Conservation (phyloP, 2,888 invertebrate species). For the Chydorus sphaericus region DNA sequence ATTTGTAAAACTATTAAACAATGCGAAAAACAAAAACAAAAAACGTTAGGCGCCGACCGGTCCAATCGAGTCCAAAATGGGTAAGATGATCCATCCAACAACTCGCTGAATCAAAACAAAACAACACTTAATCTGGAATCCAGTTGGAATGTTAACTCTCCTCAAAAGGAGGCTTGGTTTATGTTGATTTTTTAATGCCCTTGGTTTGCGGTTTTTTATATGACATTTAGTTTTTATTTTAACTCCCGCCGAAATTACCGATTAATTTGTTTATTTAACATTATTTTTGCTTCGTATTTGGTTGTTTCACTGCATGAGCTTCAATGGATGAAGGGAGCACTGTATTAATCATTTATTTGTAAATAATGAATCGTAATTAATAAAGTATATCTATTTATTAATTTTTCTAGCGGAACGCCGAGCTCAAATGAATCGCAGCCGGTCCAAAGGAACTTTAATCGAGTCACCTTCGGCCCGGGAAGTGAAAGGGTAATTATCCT, state of each 20-base stretch:
- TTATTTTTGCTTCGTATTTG: constrained; percentile 1
- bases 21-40: no score
- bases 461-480: constrained; percentile 16
- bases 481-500: constrained; percentile 9
- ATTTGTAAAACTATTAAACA: no score
- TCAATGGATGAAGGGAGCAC: no score
- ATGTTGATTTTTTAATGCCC: background rate
- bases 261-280: background rate
- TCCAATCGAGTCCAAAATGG: constrained; percentile 3
- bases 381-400: constrained; percentile 21
- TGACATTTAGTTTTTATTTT: background rate
- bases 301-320: background rate
- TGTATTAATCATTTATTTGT: constrained; percentile 1
- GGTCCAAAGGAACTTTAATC: constrained; percentile 42
- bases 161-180: background rate
- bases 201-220: background rate
- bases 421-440: constrained; percentile 74
- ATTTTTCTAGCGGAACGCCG: constrained; percentile 61
- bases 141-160: background rate
- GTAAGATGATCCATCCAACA: background rate
- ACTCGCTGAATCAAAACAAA: no score
- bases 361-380: constrained; percentile 5
- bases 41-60: constrained; percentile 4
- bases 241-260: background rate
- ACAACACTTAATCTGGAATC: background rate